Evolutionary conservation across 2,113 vertebrate genomes (phyloP), one percentile per base, ranked within the genome.

Genomic region (Tylochromis polylepis): DNA sequence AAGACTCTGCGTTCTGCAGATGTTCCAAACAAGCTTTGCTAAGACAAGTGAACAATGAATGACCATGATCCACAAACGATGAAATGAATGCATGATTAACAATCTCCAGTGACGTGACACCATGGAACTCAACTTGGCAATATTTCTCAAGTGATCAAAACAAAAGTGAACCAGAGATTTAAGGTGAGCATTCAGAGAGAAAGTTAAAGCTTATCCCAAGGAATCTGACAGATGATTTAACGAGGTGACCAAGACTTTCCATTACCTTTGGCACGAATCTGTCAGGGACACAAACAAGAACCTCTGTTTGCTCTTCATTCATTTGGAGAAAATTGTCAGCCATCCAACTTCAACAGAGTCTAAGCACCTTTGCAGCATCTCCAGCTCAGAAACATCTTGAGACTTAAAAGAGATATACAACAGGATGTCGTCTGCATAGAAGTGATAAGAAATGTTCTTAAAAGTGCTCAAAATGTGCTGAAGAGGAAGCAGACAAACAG

Each of bases 191-290:
- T 65, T n/a, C 6, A 38, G 34, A 72, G 3, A 18, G n/a, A 43
- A 43, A 43, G 41, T 43, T 4, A 43, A 43, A 43, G 4, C 1
- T 43, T 43, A 43, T 4, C 11, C 11, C 41, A 43, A 43, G 65
- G 36, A 43, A 1, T 24, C 65, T 49, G 14, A 16, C 16, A 72
- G 20, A 18, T n/a, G 51, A 53, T 53, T n/a, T 53, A 53, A 20
- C 51, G 4, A 53, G 59, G 0, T 2, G n/a, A 56, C 2, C 27
- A 1, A 31, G 58, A 31, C n/a, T 27, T 72, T n/a, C 22, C 1
- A 3, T 72, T 15, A 72, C n/a, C 14, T 72, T 70, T 43, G n/a
- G 38, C 36, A 6, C n/a, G 41, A 15, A 67, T 24, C 62, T 70
- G 36, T 41, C 36, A 41, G 12, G 7, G n/a, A 41, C 36, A 67